These are phyloP conservation scores for Hydrozoanthus tunicans DNA, from an alignment of 64 coral and sea anemone species.

Conservation along the genomic window DNA sequence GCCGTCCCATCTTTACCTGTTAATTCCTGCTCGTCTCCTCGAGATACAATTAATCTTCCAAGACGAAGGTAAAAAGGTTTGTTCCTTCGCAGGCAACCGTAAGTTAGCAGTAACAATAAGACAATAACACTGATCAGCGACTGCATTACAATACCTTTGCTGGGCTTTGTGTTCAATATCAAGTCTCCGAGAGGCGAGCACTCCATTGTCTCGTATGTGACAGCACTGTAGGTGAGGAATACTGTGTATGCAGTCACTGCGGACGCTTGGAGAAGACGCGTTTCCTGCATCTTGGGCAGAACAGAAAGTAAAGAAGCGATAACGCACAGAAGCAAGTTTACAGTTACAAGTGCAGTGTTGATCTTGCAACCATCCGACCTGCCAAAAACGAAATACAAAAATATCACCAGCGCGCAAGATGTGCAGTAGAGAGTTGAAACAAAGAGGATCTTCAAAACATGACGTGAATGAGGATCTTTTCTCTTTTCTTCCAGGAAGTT, in stretches of 20 bases:
- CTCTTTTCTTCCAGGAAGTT: constrained; percentile 43
- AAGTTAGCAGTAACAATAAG: constrained; percentile 16
- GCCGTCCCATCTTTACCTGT: neutral
- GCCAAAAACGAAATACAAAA: constrained; percentile 58
- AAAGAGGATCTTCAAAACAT: constrained; percentile 17
- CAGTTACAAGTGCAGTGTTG: constrained; percentile 57
- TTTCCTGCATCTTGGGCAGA: neutral
- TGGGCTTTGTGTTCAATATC: too few species aligned
- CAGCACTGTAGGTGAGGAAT: constrained; percentile 61
- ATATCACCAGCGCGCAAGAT: neutral
- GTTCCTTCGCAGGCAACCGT: constrained; percentile 7
- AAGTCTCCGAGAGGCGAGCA: neutral
- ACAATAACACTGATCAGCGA: neutral
- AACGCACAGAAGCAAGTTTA: constrained; percentile 56
- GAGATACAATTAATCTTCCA: neutral
- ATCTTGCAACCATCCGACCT: constrained; percentile 64
- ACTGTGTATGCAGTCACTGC: constrained; percentile 60
- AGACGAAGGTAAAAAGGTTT: constrained; percentile 7
- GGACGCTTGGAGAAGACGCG: constrained; percentile 49
- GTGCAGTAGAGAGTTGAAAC: constrained; percentile 10
- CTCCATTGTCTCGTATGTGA: constrained; percentile 36
- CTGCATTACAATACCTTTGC: neutral
- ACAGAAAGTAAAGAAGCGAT: constrained; percentile 51
- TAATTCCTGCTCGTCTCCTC: neutral
- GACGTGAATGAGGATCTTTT: neutral